These are phyloP conservation scores for Danio jaintianensis DNA, from an alignment of 2,797 vertebrate species.

Conservation along the genomic window DNA sequence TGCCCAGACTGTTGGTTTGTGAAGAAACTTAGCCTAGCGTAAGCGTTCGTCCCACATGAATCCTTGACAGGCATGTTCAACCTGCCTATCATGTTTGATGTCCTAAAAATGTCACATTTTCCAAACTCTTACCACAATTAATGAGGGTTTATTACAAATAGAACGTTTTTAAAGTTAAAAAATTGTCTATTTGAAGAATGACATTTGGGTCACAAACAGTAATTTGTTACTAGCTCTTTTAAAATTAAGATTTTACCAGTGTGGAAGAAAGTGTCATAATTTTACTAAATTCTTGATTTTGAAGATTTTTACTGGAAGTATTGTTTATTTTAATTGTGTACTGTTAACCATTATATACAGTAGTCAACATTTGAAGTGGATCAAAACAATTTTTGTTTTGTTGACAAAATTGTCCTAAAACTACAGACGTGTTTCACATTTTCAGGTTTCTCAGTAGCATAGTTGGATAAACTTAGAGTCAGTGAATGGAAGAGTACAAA, in stretches of 20 bases:
- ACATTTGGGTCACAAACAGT: background rate
- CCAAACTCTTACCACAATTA: background rate
- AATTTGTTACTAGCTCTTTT: too few species aligned
- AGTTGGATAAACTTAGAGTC: too few species aligned
- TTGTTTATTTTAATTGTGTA: too few species aligned
- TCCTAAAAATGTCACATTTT: background rate
- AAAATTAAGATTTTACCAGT: background rate
- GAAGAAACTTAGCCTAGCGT: background rate
- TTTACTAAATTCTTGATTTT: background rate
- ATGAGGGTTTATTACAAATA: too few species aligned
- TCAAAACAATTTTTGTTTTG: too few species aligned
- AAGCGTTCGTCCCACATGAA: constrained; percentile 42
- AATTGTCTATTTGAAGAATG: background rate
- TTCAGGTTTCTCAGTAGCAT: too few species aligned
- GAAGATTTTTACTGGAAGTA: background rate
- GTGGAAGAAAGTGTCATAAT: background rate
- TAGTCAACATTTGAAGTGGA: too few species aligned
- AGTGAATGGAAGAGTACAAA: too few species aligned
- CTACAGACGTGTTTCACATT: too few species aligned
- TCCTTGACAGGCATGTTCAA: constrained; percentile 70
- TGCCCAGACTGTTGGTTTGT: constrained; percentile 25
- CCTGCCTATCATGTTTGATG: constrained; percentile 44
- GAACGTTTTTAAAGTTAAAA: too few species aligned
- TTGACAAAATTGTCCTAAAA: too few species aligned
- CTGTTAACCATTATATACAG: too few species aligned